Conservation (phyloP, 2,888 invertebrate species). For the Pantelozetes paolii region DNA sequence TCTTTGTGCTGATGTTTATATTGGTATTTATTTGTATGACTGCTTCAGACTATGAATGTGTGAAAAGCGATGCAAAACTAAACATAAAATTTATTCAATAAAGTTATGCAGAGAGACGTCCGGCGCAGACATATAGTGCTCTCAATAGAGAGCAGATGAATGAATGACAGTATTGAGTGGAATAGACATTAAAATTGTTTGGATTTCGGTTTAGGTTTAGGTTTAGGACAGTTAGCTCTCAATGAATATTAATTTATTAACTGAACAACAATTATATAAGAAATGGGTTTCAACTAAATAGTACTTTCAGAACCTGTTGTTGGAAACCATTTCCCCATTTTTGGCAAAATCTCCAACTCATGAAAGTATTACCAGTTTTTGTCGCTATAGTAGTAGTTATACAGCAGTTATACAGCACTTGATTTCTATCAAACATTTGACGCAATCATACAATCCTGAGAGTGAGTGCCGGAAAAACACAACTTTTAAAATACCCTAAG, state of each 20-base stretch:
- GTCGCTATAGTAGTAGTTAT: neutral
- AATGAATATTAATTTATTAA: slow-evolving; percentile 14
- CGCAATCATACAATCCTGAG: neutral
- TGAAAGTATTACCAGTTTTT: neutral
- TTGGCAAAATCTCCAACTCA: slow-evolving; percentile 10
- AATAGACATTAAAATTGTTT: neutral
- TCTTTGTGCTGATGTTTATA: slow-evolving; percentile 8
- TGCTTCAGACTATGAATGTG: slow-evolving; percentile 1
- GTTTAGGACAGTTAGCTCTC: slow-evolving; percentile 12
- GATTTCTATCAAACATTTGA: neutral
- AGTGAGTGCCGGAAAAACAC: neutral
- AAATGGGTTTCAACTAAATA: slow-evolving; percentile 4
- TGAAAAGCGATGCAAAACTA: neutral
- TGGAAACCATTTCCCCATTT: neutral
- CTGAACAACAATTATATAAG: neutral
- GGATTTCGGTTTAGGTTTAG: neutral
- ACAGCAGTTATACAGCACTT: neutral
- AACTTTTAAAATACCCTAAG: slow-evolving; percentile 11
- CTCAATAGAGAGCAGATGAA: neutral
- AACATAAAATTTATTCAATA: neutral
- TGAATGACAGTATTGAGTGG: no score
- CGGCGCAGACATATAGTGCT: neutral
- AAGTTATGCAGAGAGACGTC: neutral
- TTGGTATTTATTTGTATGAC: slow-evolving; percentile 12
- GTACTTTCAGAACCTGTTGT: slow-evolving; percentile 5